Percentiles rank a stretch among this genome's conserved stretches.
phyloP scores from a whole-genome alignment of 2,888 invertebrate genomes.

The Drosophila lutescens region DNA sequence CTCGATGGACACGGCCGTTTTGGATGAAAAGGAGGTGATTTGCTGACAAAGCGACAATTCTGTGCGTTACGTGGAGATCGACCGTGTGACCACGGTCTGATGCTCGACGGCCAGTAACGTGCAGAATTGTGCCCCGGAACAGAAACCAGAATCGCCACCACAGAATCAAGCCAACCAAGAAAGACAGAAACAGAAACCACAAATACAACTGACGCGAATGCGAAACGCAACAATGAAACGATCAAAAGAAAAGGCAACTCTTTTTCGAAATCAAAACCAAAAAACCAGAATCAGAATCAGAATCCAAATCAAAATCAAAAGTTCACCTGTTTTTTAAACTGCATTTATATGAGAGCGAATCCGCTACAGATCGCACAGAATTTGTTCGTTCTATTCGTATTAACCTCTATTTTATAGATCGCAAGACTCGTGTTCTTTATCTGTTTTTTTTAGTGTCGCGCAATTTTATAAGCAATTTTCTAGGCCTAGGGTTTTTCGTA shows the following conservation, averaged over 20 bases:
- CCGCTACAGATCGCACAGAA: conserved; percentile 4
- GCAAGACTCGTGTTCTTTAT: conserved; percentile 16
- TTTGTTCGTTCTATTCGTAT: conserved; percentile 61
- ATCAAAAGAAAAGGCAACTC: conserved; percentile 46
- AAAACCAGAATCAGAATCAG: conserved; percentile 34
- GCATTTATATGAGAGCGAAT: conserved; percentile 67
- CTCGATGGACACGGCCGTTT: conserved; percentile 91
- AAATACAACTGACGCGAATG: conserved; percentile 41
- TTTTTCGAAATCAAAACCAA: conserved; percentile 46
- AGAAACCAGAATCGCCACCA: conserved; percentile 45
- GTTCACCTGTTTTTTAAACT: conserved; percentile 78
- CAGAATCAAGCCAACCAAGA: conserved; percentile 30
- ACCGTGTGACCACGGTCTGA: conserved; percentile 96
- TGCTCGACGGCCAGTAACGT: conserved; percentile 72
- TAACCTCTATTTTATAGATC: conserved; percentile 59
- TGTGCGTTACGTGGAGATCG: conserved; percentile 96
- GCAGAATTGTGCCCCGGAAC: conserved; percentile 84
- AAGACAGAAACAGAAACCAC: conserved; percentile 23
- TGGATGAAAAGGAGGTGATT: conserved; percentile 95
- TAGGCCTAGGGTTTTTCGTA: conserved; percentile 69
- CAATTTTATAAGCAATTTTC: conserved; percentile 79
- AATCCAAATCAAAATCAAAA: conserved; percentile 78
- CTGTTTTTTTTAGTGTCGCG: conserved; percentile 46
- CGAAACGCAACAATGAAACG: conserved; percentile 51
- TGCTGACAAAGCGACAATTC: conserved; percentile 98